phyloP scores from a whole-genome alignment of 2,797 vertebrate species.

The Etheostoma nigrum region DNA sequence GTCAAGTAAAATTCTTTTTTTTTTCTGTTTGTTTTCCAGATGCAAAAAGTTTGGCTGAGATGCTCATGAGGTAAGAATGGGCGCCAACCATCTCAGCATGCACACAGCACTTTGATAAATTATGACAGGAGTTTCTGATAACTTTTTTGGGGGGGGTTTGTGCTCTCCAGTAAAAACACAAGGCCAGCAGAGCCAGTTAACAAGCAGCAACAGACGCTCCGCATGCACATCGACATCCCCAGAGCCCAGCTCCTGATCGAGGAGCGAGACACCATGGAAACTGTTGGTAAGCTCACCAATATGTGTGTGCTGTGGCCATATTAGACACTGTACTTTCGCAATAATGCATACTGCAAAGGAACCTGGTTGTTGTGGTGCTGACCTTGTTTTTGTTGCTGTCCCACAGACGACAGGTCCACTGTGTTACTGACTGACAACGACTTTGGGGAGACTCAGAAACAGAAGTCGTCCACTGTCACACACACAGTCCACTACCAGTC shows the following conservation, averaged over 20 bases:
- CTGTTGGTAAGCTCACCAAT: conserved; percentile 87
- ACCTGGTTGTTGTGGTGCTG: not conserved
- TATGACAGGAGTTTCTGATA: not conserved
- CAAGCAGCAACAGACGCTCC: conserved; percentile 96
- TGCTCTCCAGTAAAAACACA: conserved; percentile 93
- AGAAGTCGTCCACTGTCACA: conserved; percentile 97
- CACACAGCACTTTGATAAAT: not conserved
- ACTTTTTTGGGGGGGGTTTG: conserved; percentile 26
- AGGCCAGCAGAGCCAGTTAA: conserved; percentile 96
- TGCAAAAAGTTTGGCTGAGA: conserved; percentile 98
- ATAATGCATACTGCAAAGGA: not conserved
- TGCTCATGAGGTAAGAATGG: conserved; percentile 97
- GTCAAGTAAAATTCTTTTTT: not conserved
- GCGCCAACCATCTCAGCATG: not conserved
- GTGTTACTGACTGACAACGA: conserved; percentile 96
- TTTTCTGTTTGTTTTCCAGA: conserved; percentile 86
- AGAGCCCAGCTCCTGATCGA: conserved; percentile 97
- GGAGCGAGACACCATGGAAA: conserved; percentile 98
- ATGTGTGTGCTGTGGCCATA: not conserved
- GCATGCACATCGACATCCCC: conserved; percentile 99
- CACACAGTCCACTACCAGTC: conserved; percentile 99
- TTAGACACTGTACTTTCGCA: not conserved
- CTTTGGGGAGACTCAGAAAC: conserved; percentile 96
- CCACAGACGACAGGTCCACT: conserved; percentile 95
- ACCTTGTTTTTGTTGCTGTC: conserved; percentile 21